Conservation (phyloP, 2,113 vertebrate species). For the Tupaia chinensis region DNA sequence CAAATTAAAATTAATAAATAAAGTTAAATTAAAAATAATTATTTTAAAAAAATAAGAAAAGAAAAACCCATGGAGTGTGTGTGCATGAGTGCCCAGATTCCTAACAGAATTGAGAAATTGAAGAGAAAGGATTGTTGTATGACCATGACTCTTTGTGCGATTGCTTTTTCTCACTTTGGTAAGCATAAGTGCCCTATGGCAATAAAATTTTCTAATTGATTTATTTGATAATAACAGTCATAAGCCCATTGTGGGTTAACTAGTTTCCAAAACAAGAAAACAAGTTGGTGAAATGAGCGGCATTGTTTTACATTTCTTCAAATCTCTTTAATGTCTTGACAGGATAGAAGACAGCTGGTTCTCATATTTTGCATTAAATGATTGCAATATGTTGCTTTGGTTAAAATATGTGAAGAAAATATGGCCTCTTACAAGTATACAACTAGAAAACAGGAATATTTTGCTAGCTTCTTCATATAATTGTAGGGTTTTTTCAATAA, state of each 20-base stretch:
- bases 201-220: not conserved
- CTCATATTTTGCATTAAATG: not conserved
- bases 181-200: too few relatives aligned
- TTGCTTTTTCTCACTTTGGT: too few relatives aligned
- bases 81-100: too few relatives aligned
- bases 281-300: not conserved
- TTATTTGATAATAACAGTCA: not conserved
- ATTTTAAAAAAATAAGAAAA: too few relatives aligned
- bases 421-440: not conserved
- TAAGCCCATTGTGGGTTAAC: not conserved
- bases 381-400: slow-evolving; percentile 30
- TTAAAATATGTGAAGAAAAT: slow-evolving; percentile 30
- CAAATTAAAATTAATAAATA: too few relatives aligned
- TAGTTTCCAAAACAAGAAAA: not conserved
- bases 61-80: too few relatives aligned
- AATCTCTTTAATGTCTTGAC: not conserved
- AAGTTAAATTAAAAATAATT: too few relatives aligned
- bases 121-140: too few relatives aligned
- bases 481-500: not conserved
- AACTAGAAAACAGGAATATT: not conserved
- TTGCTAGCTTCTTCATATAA: slow-evolving; percentile 19
- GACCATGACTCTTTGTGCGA: too few relatives aligned
- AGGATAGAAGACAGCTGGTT: not conserved
- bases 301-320: not conserved
- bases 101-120: too few relatives aligned